Evolutionary conservation across 2,113 vertebrate species (phyloP).

Genomic region (Spheniscus mendiculus): DNA sequence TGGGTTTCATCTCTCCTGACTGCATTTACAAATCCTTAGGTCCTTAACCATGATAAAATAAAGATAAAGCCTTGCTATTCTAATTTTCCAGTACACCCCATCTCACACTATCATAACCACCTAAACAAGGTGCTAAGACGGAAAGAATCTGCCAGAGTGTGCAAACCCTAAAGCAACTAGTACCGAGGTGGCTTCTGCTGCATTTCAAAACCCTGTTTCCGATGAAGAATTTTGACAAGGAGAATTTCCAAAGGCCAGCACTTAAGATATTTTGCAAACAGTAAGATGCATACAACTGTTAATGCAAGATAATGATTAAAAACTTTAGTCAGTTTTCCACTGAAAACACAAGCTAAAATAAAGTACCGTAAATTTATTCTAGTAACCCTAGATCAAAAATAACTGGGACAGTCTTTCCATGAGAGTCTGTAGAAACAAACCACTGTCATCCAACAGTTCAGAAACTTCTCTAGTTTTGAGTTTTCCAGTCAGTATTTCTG

Average conservation of each 20-base stretch:
- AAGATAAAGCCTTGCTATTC: neutral
- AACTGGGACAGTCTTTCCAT: neutral
- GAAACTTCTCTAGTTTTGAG: neutral
- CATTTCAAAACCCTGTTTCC: neutral
- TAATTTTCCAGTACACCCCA: rapidly evolving
- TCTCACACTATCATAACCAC: neutral
- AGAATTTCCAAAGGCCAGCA: neutral
- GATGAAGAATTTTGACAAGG: neutral
- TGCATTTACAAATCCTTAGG: neutral
- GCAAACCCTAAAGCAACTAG: neutral
- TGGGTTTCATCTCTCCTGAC: neutral
- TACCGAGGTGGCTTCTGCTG: neutral
- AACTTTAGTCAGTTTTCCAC: neutral
- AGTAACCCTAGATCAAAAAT: neutral
- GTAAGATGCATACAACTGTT: neutral
- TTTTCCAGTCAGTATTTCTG: neutral
- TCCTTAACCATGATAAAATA: neutral
- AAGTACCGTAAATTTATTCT: neutral
- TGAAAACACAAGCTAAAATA: neutral
- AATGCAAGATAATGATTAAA: neutral
- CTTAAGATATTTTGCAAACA: neutral
- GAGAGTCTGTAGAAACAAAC: neutral
- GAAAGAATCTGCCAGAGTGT: neutral
- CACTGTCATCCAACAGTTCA: neutral
- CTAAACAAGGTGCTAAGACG: neutral